Base-by-base conservation (phyloP, 2,113 vertebrate genomes). In the Nibea coibor region DNA sequence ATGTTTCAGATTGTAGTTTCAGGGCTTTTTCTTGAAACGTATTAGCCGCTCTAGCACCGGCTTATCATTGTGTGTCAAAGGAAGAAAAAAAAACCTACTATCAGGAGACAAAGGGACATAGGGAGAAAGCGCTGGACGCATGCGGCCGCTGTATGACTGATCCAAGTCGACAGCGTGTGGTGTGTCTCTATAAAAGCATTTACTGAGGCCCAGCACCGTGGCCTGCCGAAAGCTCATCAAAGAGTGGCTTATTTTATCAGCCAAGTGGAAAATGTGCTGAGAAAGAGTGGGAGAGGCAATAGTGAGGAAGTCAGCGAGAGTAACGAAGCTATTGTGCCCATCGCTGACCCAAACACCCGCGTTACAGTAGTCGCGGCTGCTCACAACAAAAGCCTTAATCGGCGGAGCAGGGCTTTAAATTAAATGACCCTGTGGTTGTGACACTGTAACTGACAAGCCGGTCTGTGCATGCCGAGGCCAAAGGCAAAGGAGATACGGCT, bases 181-280 rank as follows among this genome's bases (percentile, higher is more conserved):
- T 84, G 87, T 81, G 81, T 86, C 87, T 90, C 89, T 92, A 85
- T 91, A 92, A 91, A 91, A 91, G 89, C 88, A 79, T 91, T 90
- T 89, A 92, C 85, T 73, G 89, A 91, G 86, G 83, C 82, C 54
- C 82, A 24, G 85, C 84, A 68, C 82, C 48, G 42, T 69, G 75
- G 87, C 84, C 83, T n/a, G 85, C 87, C 57, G 74, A 88, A 90
- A 91, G 88, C 91, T 91, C 91, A 91, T 93, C 92, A 94, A 91
- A 93, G 92, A 88, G 80, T 78, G 89, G 90, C 92, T 93, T 92
- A 93, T 91, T 94, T 93, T 90, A 93, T 93, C 92, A 93, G 92
- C 84, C 81, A 85, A 91, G 92, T 93, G 92, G 92, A 94, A 94
- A 94, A 93, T 92, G 92, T 92, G 91, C 93, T 93, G 93, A 94